Conservation (phyloP, 2,888 invertebrate species). For the Lymantria dispar region DNA sequence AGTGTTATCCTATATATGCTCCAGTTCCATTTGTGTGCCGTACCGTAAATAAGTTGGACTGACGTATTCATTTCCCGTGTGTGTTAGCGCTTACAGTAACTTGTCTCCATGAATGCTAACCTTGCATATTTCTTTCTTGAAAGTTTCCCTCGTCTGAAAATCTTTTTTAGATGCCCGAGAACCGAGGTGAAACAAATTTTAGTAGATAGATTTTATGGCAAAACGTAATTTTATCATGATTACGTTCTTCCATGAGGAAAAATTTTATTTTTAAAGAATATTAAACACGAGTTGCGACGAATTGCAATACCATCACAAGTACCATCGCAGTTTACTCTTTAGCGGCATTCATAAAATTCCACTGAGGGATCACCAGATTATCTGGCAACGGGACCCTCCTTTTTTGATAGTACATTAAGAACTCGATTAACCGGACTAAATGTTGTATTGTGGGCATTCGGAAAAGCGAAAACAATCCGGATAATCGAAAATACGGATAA, state of each 20-base stretch:
- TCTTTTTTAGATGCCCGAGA: slow-evolving; percentile 9
- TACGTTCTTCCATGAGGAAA: not conserved
- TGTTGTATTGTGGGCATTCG: no score
- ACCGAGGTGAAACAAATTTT: not conserved
- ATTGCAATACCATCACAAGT: no score
- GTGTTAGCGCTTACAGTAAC: slow-evolving; percentile 42
- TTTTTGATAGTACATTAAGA: no score
- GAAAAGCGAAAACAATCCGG: no score
- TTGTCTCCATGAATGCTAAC: slow-evolving; percentile 48
- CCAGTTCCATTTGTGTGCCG: slow-evolving; percentile 10
- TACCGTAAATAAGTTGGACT: slow-evolving; percentile 32
- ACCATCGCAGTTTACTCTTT: no score
- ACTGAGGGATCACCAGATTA: no score
- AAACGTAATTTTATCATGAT: not conserved
- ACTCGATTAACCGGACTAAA: no score
- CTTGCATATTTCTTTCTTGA: slow-evolving; percentile 32
- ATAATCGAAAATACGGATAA: no score
- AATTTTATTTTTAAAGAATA: no score
- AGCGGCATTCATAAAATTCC: no score
- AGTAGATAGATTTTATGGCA: not conserved
- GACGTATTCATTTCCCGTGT: slow-evolving; percentile 61
- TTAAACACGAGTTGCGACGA: no score
- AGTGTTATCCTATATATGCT: not conserved
- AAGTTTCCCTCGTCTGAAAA: slow-evolving; percentile 17
- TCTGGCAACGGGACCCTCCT: no score